Evolutionary conservation across 2,113 vertebrate genomes (phyloP), one percentile per base, ranked within the genome.

Genomic region (Pterocles gutturalis): DNA sequence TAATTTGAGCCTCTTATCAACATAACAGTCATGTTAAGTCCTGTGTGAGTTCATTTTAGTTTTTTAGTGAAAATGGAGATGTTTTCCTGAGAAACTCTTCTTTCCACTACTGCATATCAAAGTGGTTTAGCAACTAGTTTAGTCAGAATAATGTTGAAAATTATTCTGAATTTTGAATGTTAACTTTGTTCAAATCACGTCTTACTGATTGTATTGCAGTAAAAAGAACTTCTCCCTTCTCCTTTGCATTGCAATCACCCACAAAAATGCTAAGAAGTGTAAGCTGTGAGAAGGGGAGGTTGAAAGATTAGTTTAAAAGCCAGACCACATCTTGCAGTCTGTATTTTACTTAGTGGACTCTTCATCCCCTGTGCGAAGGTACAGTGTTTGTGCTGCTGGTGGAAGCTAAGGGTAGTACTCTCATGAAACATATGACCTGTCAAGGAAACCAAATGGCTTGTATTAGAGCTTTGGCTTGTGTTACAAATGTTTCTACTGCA

Each of bases 271-370:
- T 51, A 19, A 64, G 53, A 76, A 76, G 31, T 15, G 9, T 69
- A 60, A 54, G 10, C 3, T 64, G 48, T 5, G 11, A 3, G 5
- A 9, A 3, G 6, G 57, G 11, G 5, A 19, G 9, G 5, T 6
- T 79, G 61, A 29, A 64, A 71, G 53, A 48, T 10, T 71, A 41
- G 11, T 49, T 81, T 89, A 58, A 89, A 90, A 78, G 53, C 22
- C 55, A 57, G 62, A 77, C n/a, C 41, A 16, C 8, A 29, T 58
- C n/a, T 73, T 64, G 17, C 5, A 1, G 17, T 31, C 46, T 89
- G 13, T 61, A 6, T 73, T 53, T 53, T 41, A 36, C 10, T 18
- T 53, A 55, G 29, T 2, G 4, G 19, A n/a, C 17, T 9, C 33
- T 6, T 49, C 10, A 13, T 17, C 25, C 24, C 15, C 65, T 58